These are phyloP conservation scores for Sebastes taczanowskii DNA, from an alignment of 2,797 vertebrate genomes.

Conservation along the genomic window DNA sequence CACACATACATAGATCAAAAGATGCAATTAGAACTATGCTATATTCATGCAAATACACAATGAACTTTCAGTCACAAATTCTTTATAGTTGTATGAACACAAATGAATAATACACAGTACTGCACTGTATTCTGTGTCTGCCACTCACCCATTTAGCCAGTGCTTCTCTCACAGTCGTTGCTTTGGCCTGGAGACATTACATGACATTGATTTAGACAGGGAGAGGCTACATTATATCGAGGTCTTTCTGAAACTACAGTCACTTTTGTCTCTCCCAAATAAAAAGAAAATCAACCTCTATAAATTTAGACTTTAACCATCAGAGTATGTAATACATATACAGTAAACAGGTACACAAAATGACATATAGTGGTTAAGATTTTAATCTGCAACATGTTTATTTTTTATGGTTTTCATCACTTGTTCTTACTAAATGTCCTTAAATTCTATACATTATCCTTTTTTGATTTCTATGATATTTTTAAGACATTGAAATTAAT, in stretches of 20 bases:
- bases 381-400: no score
- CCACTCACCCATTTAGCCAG: conserved; percentile 70
- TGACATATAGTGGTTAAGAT: neutral
- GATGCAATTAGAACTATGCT: neutral
- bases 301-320: no score
- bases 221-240: neutral
- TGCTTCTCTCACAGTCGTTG: conserved; percentile 67
- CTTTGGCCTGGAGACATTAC: conserved; percentile 64
- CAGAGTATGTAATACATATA: no score
- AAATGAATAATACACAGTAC: neutral
- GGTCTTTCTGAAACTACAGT: no score
- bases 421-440: no score
- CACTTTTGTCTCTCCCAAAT: no score
- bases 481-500: no score
- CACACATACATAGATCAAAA: neutral
- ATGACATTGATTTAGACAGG: conserved; percentile 10
- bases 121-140: neutral
- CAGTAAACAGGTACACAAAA: neutral
- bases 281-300: no score
- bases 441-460: no score
- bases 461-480: no score
- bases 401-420: no score
- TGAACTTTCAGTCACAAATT: neutral
- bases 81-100: neutral
- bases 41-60: neutral